Percentiles rank a stretch among this genome's conserved stretches.
Conservation (phyloP, 2,797 vertebrate species). For the Furcifer pardalis region DNA sequence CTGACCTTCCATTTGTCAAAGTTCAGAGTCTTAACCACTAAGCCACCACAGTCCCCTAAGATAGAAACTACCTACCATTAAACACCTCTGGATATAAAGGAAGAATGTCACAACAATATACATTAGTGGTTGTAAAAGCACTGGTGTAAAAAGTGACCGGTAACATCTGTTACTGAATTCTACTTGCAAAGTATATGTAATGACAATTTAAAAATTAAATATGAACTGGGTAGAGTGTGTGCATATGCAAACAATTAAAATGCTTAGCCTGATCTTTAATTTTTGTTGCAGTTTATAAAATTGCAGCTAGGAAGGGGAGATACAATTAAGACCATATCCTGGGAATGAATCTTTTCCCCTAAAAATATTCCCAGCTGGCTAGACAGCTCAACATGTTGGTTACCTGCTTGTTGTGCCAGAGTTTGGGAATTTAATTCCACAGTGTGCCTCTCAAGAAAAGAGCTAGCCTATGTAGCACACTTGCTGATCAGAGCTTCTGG, state of each 20-base stretch:
- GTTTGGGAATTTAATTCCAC: no score
- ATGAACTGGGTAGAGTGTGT: not conserved
- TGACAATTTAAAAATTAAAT: not conserved
- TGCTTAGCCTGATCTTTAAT: not conserved
- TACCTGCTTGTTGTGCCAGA: not conserved
- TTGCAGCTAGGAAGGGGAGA: no score
- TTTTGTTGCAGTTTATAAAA: not conserved
- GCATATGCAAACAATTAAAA: not conserved
- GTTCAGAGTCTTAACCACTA: no score
- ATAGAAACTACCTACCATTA: slow-evolving; percentile 29
- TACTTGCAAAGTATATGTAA: not conserved
- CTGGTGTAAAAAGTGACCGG: not conserved
- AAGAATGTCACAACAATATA: slow-evolving; percentile 13
- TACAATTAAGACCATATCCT: not conserved
- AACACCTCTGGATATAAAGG: accelerated
- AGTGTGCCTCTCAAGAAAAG: no score
- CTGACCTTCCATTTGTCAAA: no score
- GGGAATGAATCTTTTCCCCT: not conserved
- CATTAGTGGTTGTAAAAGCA: not conserved
- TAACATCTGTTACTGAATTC: not conserved
- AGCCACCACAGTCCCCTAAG: no score
- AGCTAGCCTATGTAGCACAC: no score
- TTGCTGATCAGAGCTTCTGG: no score
- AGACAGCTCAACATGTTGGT: not conserved
- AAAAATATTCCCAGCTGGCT: not conserved